Conservation (phyloP, 2,113 vertebrate genomes). For the Cyrtonyx montezumae region DNA sequence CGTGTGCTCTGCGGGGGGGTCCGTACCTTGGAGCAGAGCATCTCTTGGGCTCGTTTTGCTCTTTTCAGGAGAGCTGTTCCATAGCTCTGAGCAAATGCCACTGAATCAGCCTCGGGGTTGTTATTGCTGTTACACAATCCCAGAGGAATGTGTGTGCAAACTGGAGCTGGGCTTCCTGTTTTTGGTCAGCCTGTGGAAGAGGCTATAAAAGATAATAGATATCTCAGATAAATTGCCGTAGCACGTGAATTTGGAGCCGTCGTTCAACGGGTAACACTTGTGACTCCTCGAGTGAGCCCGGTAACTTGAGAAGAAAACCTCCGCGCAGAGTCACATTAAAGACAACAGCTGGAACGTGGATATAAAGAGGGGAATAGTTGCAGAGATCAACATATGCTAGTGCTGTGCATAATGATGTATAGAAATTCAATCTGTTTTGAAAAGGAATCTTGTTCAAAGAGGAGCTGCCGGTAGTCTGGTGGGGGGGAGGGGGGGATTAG, state of each 20-base stretch:
- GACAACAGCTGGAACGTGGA: slow-evolving; percentile 42
- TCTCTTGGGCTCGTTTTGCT: not conserved
- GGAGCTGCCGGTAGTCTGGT: not conserved
- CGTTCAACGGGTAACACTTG: slow-evolving; percentile 42
- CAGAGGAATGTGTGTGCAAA: slow-evolving; percentile 58
- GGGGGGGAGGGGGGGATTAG: not conserved
- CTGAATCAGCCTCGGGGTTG: slow-evolving; percentile 43
- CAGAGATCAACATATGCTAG: not conserved
- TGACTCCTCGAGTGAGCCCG: slow-evolving; percentile 1
- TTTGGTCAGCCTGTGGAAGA: slow-evolving; percentile 53
- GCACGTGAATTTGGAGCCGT: slow-evolving; percentile 1
- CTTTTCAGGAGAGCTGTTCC: not conserved
- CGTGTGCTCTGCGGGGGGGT: not conserved
- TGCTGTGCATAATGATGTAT: not conserved
- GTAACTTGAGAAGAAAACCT: slow-evolving; percentile 53
- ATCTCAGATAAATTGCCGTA: slow-evolving; percentile 43
- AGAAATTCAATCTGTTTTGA: slow-evolving; percentile 31
- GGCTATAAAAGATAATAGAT: slow-evolving; percentile 34
- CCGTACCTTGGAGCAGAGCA: not conserved
- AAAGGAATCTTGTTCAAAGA: slow-evolving; percentile 22
- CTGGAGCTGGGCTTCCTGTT: slow-evolving; percentile 62
- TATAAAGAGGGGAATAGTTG: slow-evolving; percentile 29
- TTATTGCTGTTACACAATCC: slow-evolving; percentile 69
- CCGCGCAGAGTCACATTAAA: slow-evolving; percentile 6
- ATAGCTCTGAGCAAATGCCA: not conserved